Base-by-base conservation (phyloP, 2,888 invertebrate species). In the Thymelicus lineola region DNA sequence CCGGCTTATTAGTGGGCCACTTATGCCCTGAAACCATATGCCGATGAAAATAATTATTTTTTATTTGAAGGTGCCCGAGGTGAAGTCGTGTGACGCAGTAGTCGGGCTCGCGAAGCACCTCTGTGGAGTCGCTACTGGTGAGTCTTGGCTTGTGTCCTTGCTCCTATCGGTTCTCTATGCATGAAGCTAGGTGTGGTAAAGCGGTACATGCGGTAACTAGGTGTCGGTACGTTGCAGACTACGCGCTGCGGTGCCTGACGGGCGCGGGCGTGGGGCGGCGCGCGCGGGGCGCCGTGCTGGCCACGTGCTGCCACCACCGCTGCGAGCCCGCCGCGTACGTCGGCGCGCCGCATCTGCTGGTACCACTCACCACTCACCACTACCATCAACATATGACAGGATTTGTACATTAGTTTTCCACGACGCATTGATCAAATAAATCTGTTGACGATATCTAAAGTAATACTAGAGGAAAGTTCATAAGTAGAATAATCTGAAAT, bases 221-320 rank as follows among this genome's bases (percentile, higher is more conserved):
- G 3, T 28, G 28, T 28, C 5, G 1, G 3, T 28, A 28, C 28
- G 28, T 28, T 66, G 12, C 62, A 96, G 97, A 97, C 90, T 94
- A 96, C 77, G 96, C 97, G 1, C 83, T 98, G 70, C 95, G 96
- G 53, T 97, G 97, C 84, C 82, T 97, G 73, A 86, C 88, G 38
- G 93, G 92, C 57, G 86, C 82, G 12, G 89, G 77, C 75, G 87
- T 79, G 78, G 77, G 79, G 72, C 78, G 85, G 50, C 82, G 71
- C 87, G 89, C 80, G 78, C 95, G 80, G 66, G 97, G 97, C 7
- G 82, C 96, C 53, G 91, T 97, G 68, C 95, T 98, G 83, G 98
- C 98, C 3, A 95, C 98, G 28, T 98, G 98, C 87, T 98, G 98
- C 85, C 98, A 98, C 88, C 98, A 98, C 89, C 95, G 96, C 75